Evolutionary conservation across 1,140 invertebrate genomes (phyloP).

Genomic region (Drosophila paulistorum): DNA sequence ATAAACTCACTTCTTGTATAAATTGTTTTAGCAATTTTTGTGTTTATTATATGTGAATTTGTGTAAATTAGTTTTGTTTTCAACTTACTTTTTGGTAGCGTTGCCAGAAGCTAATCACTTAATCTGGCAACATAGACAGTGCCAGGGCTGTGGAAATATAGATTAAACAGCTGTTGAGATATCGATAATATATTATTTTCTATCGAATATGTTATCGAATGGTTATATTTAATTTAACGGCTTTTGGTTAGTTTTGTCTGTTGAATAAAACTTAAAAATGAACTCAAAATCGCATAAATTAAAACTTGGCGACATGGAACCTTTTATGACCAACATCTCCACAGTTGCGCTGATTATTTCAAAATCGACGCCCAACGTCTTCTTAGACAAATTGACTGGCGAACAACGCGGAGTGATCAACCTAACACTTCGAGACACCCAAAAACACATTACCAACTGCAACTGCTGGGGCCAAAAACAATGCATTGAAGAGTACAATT

Average conservation of each 20-base stretch:
- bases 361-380: conserved; percentile 63
- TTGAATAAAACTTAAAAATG: not conserved
- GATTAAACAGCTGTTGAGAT: not conserved
- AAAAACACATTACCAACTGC: conserved; percentile 64
- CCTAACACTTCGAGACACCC: conserved; percentile 68
- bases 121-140: not conserved
- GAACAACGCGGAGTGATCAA: conserved; percentile 64
- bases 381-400: conserved; percentile 51
- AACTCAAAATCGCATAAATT: conserved; percentile 7
- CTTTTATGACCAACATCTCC: conserved; percentile 56
- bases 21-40: not conserved
- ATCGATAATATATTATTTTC: not conserved
- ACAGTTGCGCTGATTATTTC: conserved; percentile 60
- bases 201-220: not conserved
- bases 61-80: conserved; percentile 46
- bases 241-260: not conserved
- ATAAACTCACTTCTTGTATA: not conserved
- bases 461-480: conserved; percentile 67
- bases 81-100: conserved; percentile 43
- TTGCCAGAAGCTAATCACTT: not conserved
- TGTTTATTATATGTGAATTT: conserved; percentile 26
- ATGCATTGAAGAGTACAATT: conserved; percentile 58
- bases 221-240: conserved; percentile 3
- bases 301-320: conserved; percentile 42
- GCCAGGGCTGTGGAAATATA: not conserved